Base-by-base conservation (phyloP, 1,140 invertebrate genomes). In the Drosophila athabasca region DNA sequence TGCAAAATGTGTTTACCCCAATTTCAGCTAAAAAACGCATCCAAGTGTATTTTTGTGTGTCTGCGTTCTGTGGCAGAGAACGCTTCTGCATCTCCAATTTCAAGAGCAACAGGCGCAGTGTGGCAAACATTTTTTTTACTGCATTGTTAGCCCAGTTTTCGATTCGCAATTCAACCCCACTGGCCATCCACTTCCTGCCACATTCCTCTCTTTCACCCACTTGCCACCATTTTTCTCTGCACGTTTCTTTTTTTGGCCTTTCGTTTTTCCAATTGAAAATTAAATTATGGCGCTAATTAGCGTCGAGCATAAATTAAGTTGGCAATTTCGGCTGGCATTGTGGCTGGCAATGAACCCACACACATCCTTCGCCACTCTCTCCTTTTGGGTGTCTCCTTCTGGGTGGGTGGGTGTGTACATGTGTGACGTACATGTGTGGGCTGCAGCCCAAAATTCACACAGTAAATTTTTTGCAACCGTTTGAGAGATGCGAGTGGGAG, bases 251-350 rank as follows among this genome's bases (percentile, higher is more conserved):
- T 62, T 55, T 29, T 24, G 54, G 49, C 9, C 6, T 11, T 26
- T 6, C 22, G 24, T 26, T 35, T 39, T 22, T 46, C 58, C 71
- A 79, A 82, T 87, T 76, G 50, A 49, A 88, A 87, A 87, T 87
- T 76, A 87, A 87, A 87, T 87, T 87, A 87, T 73, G 83, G 75
- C 64, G 79, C 79, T 87, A 87, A 87, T 87, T 87, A 87, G 71
- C 69, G 55, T 51, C 50, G 83, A 59, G 50, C 80, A 79, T 87
- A 83, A 87, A 83, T 87, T 87, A 87, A 76, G 79, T 59, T 79
- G 75, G 71, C 83, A 88, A 88, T 88, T 88, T 88, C 70, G 71
- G 75, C 53, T 65, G 76, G 74, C 76, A 88, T 88, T 88, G 83
- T 88, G 83, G 65, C 44, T 66, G 57, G 51, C 62, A 46, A 35